These are phyloP conservation scores for Penaeus monodon DNA, from an alignment of 2,888 invertebrate species.

Conservation along the genomic window DNA sequence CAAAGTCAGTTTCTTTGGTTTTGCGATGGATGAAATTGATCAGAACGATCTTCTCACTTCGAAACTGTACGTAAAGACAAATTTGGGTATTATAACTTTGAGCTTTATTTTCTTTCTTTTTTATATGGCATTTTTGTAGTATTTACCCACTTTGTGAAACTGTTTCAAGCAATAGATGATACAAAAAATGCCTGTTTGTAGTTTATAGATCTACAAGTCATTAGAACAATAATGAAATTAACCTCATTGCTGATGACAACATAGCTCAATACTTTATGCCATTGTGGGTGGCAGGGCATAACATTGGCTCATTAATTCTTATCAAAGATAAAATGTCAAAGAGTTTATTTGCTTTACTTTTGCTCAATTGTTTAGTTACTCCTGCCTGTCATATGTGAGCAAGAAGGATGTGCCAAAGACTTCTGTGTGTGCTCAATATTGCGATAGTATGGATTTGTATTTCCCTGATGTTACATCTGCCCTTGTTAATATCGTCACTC, in stretches of 20 bases:
- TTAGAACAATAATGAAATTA: conserved; percentile 10
- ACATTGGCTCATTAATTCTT: conserved; percentile 41
- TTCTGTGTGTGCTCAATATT: conserved; percentile 50
- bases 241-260: conserved; percentile 21
- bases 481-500: background rate
- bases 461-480: conserved; percentile 4
- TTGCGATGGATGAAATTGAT: too few relatives aligned
- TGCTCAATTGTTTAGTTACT: conserved; percentile 50
- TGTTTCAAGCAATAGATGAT: conserved; percentile 5
- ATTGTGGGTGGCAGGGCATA: conserved; percentile 33
- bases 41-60: background rate
- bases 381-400: conserved; percentile 44
- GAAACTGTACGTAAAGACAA: background rate
- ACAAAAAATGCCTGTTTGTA: conserved; percentile 25
- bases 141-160: conserved; percentile 9
- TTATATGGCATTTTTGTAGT: conserved; percentile 29
- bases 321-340: conserved; percentile 41
- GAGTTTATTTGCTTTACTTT: conserved; percentile 27
- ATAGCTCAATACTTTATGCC: conserved; percentile 33
- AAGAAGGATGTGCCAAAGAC: conserved; percentile 59
- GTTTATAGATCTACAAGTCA: conserved; percentile 26
- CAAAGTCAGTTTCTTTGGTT: too few relatives aligned
- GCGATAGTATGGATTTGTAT: conserved; percentile 35
- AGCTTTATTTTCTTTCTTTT: conserved; percentile 26
- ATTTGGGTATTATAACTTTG: conserved; percentile 27